Evolutionary conservation across 2,888 invertebrate genomes (phyloP), one percentile per base, ranked within the genome.

Genomic region (Gasteruption jaculator): DNA sequence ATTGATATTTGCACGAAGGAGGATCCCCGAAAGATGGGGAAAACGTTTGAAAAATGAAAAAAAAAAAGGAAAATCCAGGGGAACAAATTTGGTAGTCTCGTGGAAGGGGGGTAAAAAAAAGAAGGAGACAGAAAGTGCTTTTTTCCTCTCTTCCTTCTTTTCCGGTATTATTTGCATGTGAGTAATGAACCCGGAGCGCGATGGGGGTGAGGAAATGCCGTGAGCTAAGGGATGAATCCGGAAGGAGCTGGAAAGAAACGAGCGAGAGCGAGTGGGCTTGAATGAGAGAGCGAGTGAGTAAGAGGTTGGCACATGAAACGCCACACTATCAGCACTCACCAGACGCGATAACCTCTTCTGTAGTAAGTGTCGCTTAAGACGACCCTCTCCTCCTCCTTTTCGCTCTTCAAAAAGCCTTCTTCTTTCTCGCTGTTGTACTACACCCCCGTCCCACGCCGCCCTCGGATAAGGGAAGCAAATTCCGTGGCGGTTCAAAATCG

Each of bases 311-410:
- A 29, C 24, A 41, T 31, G 43, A 47, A 37, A 40, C 49, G 31
- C 41, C 40, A 27, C 40, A 50, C 46, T 60, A 60, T 60, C 60
- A 58, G 52, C 52, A 47, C 49, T 43, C 47, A 49, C 46, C 60
- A 60, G 56, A 51, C 61, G 54, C 58, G 60, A 60, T 58, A 60
- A 58, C 57, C 56, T 53, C 53, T 54, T 53, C 44, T 50, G 54
- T 53, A 58, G 54, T 52, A 58, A 58, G 56, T 46, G 56, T 57
- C 57, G 56, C 53, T 57, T 57, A n/a, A 56, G 49, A 48, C 48
- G 40, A 45, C 46, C 53, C 46, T 49, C 46, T 48, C 38, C 32
- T 38, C 22, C 32, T 39, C 44, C 33, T 31, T 27, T 29, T n/a
- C n/a, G n/a, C n/a, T n/a, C n/a, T n/a, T n/a, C n/a, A n/a, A n/a